phyloP scores from a whole-genome alignment of 2,888 invertebrate genomes.

The Tetragonisca angustula region DNA sequence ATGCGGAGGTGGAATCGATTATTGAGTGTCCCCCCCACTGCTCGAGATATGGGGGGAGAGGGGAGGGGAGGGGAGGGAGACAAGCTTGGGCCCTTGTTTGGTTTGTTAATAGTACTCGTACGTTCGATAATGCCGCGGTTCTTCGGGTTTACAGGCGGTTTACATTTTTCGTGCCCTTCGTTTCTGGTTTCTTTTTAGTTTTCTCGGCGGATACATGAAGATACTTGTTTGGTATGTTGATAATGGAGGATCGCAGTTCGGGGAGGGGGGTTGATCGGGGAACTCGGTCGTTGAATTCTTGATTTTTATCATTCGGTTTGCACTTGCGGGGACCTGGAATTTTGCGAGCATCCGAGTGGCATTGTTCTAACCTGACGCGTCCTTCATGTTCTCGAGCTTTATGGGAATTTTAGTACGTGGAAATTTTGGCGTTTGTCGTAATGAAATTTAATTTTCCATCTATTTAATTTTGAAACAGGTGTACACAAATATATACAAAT shows the following conservation, averaged over 20 bases:
- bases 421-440: no score
- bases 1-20: conserved; percentile 12
- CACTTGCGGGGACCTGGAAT: no score
- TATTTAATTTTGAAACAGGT: no score
- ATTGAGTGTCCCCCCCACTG: conserved; percentile 3
- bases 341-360: no score
- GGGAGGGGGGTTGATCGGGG: no score
- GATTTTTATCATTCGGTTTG: no score
- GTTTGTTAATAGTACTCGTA: conserved; percentile 7
- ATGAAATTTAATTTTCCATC: no score
- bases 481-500: no score
- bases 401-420: no score
- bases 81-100: conserved; percentile 15
- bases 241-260: not conserved
- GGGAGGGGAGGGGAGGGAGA: not conserved
- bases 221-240: not conserved
- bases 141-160: not conserved
- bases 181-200: not conserved
- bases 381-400: no score
- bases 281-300: not conserved
- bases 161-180: not conserved
- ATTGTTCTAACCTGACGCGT: no score
- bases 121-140: not conserved
- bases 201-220: not conserved
- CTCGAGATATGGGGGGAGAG: conserved; percentile 7